Conservation (phyloP, 2,888 invertebrate genomes). For the Drosophila limbata region DNA sequence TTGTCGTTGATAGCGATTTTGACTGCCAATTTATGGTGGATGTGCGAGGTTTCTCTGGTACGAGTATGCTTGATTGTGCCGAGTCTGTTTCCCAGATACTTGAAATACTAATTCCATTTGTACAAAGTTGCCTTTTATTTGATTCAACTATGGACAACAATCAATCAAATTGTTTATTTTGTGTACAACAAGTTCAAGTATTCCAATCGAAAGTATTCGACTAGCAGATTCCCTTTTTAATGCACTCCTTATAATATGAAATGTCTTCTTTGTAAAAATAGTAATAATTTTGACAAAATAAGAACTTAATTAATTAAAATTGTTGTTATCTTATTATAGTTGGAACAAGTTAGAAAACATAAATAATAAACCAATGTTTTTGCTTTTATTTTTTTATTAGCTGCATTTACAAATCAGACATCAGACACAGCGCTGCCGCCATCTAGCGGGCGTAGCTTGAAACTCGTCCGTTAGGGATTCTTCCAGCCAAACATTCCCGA, state of each 20-base stretch:
- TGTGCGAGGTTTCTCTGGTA: constrained; percentile 12
- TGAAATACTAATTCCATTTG: constrained; percentile 58
- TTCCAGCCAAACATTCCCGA: background rate
- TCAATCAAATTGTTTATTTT: constrained; percentile 65
- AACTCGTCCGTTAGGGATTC: background rate
- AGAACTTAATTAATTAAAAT: no score
- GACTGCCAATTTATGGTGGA: constrained; percentile 35
- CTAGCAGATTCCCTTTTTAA: background rate
- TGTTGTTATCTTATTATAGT: no score
- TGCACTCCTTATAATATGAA: no score
- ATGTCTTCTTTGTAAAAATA: no score
- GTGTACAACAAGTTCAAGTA: background rate
- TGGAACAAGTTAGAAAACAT: no score
- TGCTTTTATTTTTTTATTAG: no score
- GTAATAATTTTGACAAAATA: no score
- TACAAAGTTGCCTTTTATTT: constrained; percentile 30
- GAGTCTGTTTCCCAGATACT: constrained; percentile 29
- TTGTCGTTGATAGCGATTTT: constrained; percentile 54
- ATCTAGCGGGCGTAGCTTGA: background rate
- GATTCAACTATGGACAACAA: constrained; percentile 47
- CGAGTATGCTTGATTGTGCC: background rate
- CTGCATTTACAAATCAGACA: background rate
- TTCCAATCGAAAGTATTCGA: background rate
- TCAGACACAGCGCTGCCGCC: background rate
- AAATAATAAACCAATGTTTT: no score